phyloP scores from a whole-genome alignment of 1,140 invertebrate genomes.

The Schmidtea mediterranea region DNA sequence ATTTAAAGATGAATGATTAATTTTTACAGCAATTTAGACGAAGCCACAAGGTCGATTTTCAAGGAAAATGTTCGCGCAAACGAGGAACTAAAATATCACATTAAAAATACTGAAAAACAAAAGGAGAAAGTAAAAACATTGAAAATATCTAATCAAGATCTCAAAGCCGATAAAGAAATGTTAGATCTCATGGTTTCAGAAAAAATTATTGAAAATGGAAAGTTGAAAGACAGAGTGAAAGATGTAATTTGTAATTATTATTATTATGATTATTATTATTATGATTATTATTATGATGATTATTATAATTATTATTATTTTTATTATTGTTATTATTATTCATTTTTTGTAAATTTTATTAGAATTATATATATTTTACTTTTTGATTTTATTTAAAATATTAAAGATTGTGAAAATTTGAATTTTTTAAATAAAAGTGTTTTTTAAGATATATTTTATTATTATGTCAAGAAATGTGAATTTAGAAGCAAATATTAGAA shows the following conservation, averaged over 20 bases:
- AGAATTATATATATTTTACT: too few relatives aligned
- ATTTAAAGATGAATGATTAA: too few relatives aligned
- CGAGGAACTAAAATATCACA: constrained; percentile 21
- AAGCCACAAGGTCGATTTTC: constrained; percentile 24
- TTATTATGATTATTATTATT: background rate
- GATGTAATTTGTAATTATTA: constrained; percentile 12
- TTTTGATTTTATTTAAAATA: background rate
- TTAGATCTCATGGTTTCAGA: constrained; percentile 20
- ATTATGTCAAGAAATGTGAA: too few relatives aligned
- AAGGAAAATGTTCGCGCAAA: constrained; percentile 25
- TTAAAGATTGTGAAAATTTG: too few relatives aligned
- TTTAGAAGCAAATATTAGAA: too few relatives aligned
- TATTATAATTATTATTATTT: background rate
- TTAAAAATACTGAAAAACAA: constrained; percentile 8
- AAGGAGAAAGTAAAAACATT: constrained; percentile 18
- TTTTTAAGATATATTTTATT: too few relatives aligned
- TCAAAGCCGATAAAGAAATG: constrained; percentile 18
- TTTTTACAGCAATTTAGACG: constrained; percentile 21
- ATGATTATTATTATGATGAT: background rate
- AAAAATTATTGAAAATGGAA: constrained; percentile 17
- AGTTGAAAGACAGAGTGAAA: constrained; percentile 18
- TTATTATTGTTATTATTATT: background rate
- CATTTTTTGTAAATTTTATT: background rate
- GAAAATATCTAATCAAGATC: constrained; percentile 14
- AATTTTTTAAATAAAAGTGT: too few relatives aligned